These are phyloP conservation scores for Odontomyia ornata DNA, from an alignment of 2,888 invertebrate species.

Conservation along the genomic window DNA sequence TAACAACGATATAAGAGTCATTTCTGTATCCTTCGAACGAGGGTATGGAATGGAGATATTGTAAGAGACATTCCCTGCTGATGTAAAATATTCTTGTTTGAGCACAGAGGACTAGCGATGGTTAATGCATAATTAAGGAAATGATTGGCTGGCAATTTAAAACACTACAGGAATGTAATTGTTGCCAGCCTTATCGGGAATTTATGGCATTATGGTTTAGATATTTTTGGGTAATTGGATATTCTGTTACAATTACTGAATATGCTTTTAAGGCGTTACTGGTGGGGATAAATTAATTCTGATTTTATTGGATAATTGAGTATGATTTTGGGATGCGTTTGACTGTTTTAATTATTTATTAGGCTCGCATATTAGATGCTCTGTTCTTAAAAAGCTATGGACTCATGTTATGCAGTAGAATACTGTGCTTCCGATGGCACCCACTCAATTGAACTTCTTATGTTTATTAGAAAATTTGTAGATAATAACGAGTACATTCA, in stretches of 20 bases:
- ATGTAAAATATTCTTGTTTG: neutral
- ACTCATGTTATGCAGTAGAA: too few relatives aligned
- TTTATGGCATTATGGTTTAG: slow-evolving; percentile 20
- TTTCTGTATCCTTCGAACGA: neutral
- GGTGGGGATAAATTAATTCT: too few relatives aligned
- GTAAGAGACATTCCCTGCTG: neutral
- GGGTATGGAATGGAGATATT: neutral
- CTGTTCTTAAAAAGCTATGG: too few relatives aligned
- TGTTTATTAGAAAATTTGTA: too few relatives aligned
- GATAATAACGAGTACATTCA: too few relatives aligned
- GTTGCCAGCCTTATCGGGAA: slow-evolving; percentile 16
- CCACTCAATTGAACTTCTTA: too few relatives aligned
- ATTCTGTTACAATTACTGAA: neutral
- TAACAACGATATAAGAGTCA: neutral
- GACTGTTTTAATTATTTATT: too few relatives aligned
- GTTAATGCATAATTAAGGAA: slow-evolving; percentile 39
- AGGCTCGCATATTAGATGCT: too few relatives aligned
- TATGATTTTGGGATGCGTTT: too few relatives aligned
- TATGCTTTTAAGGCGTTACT: too few relatives aligned
- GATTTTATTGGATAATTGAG: too few relatives aligned
- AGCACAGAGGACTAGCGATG: slow-evolving; percentile 2
- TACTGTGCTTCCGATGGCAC: too few relatives aligned
- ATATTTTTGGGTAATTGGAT: slow-evolving; percentile 32
- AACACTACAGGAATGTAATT: slow-evolving; percentile 34
- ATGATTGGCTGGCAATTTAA: slow-evolving; percentile 42